phyloP scores from a whole-genome alignment of 2,113 vertebrate genomes.

The Nicator chloris region DNA sequence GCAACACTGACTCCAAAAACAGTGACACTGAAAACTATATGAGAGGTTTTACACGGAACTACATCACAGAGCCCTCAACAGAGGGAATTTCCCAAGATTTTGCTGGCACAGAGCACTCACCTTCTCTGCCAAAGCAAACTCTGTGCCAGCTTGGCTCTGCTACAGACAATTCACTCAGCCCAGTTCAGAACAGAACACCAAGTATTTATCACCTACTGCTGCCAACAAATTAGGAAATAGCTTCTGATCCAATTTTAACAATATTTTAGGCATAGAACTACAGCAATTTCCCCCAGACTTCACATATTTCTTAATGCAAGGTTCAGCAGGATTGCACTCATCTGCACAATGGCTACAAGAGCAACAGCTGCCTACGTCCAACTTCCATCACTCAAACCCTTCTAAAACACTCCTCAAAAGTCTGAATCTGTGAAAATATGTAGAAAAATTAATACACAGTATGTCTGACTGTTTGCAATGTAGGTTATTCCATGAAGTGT shows the following conservation, averaged over 20 bases:
- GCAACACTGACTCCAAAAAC: neutral
- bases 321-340: neutral
- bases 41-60: neutral
- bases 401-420: neutral
- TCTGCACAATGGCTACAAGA: accelerated
- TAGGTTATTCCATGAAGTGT: neutral
- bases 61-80: neutral
- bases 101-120: neutral
- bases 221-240: neutral
- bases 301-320: neutral
- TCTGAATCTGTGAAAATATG: neutral
- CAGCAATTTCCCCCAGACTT: neutral
- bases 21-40: neutral
- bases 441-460: neutral
- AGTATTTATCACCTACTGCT: neutral
- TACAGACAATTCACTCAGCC: neutral
- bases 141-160: neutral
- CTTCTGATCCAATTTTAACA: neutral
- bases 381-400: neutral
- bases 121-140: neutral
- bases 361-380: neutral
- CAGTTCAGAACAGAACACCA: neutral
- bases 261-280: neutral
- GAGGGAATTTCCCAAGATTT: neutral
- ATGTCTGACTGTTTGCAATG: neutral